phyloP scores from a whole-genome alignment of 1,140 invertebrate species.

The Ruditapes philippinarum region DNA sequence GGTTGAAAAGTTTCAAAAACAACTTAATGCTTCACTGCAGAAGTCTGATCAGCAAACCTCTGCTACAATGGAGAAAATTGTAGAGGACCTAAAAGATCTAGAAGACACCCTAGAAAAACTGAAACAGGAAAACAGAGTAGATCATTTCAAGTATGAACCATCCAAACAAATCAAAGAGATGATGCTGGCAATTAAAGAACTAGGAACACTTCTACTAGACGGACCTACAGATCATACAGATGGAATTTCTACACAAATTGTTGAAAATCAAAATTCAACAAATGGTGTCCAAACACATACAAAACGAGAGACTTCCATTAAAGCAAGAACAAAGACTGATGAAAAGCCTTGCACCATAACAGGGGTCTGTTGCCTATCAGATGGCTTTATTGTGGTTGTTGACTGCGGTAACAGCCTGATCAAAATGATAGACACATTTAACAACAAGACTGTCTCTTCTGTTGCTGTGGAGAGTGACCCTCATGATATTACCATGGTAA shows the following conservation, averaged over 20 bases:
- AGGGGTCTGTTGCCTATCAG: neutral
- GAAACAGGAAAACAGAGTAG: neutral
- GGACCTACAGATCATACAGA: too few species aligned
- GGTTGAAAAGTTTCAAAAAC: neutral
- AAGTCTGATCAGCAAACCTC: neutral
- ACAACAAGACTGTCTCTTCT: neutral
- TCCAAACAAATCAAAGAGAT: neutral
- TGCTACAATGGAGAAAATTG: neutral
- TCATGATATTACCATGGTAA: neutral
- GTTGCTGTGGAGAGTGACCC: neutral
- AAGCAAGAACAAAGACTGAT: neutral
- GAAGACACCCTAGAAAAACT: neutral
- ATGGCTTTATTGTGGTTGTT: neutral
- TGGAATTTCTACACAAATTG: too few species aligned
- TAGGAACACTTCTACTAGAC: neutral
- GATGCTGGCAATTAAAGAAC: neutral
- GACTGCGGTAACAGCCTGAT: neutral
- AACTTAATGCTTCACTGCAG: neutral
- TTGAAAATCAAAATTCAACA: too few species aligned
- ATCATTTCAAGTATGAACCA: neutral
- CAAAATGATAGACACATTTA: neutral
- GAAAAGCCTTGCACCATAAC: neutral
- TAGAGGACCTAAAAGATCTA: neutral
- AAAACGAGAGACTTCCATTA: neutral
- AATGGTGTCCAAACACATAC: neutral